Evolutionary conservation across 2,113 vertebrate species (phyloP).

Genomic region (Sardina pilchardus): DNA sequence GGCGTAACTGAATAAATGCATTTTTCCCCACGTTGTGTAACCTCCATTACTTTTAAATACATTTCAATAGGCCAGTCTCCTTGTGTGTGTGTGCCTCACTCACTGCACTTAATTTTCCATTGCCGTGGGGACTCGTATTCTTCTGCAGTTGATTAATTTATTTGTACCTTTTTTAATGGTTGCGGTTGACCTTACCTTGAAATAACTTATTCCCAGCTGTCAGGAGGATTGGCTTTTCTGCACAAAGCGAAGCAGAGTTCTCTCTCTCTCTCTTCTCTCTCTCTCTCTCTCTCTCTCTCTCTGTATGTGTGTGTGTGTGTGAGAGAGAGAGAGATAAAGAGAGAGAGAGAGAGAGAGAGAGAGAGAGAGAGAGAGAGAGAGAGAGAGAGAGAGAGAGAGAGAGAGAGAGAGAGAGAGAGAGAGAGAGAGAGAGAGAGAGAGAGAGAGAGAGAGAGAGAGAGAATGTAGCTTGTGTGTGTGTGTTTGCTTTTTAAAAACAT

Average conservation of each 20-base stretch:
- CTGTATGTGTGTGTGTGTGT: no score
- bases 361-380: no score
- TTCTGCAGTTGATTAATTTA: slow-evolving; percentile 44
- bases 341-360: no score
- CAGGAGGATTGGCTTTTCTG: slow-evolving; percentile 27
- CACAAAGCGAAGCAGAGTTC: not conserved
- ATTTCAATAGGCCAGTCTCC: slow-evolving; percentile 51
- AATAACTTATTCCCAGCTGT: slow-evolving; percentile 48
- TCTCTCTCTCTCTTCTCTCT: no score
- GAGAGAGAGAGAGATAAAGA: no score
- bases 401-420: no score
- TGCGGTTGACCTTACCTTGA: slow-evolving; percentile 50
- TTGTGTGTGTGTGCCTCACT: slow-evolving; percentile 37
- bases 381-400: no score
- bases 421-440: no score
- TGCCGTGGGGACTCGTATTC: slow-evolving; percentile 41
- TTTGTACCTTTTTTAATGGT: slow-evolving; percentile 44
- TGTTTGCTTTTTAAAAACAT: not conserved
- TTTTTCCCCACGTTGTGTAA: slow-evolving; percentile 37
- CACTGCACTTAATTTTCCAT: slow-evolving; percentile 48
- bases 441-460: no score
- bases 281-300: no score
- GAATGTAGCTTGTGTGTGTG: no score
- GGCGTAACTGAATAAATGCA: slow-evolving; percentile 47
- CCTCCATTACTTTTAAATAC: slow-evolving; percentile 54